Percentiles rank a stretch among this genome's conserved stretches.
phyloP scores from a whole-genome alignment of 2,888 invertebrate genomes.

The Leistus spinibarbis region DNA sequence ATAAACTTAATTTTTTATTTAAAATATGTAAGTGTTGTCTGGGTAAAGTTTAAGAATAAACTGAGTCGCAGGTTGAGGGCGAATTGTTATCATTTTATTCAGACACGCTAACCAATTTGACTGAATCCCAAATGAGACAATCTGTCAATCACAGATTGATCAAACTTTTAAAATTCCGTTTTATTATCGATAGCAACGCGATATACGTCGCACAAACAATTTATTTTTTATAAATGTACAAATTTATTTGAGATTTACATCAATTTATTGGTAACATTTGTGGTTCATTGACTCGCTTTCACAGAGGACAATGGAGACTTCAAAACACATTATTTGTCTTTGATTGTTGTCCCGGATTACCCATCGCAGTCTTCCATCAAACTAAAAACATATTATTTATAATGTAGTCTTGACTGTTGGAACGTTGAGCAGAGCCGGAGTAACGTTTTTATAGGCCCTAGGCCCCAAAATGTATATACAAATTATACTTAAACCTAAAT shows the following conservation, averaged over 20 bases:
- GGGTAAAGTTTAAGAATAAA: background rate
- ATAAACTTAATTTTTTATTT: no score
- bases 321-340: constrained; percentile 15
- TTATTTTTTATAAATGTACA: background rate
- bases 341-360: constrained; percentile 7
- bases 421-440: no score
- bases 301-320: constrained; percentile 13
- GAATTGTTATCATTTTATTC: background rate
- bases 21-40: background rate
- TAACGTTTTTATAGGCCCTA: no score
- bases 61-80: background rate
- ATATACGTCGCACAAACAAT: background rate
- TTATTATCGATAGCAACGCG: constrained; percentile 23
- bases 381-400: constrained; percentile 11
- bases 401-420: no score
- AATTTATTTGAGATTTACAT: background rate
- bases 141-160: constrained; percentile 21
- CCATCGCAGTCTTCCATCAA: constrained; percentile 8
- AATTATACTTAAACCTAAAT: no score
- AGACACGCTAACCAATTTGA: background rate
- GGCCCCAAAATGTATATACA: no score
- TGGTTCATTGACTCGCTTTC: background rate
- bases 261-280: constrained; percentile 19
- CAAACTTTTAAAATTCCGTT: constrained; percentile 24
- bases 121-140: constrained; percentile 1